A percentile compares a stretch with the other conserved stretches of the same genome.
phyloP scores from a whole-genome alignment of 2,797 vertebrate genomes.

The Poeciliopsis paucimaculata region DNA sequence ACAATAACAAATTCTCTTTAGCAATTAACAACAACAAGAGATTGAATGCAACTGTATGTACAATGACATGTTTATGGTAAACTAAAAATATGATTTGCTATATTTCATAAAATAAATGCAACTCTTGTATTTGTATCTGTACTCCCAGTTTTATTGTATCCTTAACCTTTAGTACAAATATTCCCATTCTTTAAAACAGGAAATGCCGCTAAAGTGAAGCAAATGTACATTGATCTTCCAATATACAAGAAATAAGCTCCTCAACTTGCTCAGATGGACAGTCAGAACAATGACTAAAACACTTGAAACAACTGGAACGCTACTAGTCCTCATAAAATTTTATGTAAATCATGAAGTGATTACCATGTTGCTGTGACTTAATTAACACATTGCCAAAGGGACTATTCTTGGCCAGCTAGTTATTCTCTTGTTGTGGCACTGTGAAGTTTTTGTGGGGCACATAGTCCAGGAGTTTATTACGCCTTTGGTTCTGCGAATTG shows the following conservation, averaged over 20 bases:
- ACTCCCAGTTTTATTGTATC: neutral
- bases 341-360: conserved; percentile 50
- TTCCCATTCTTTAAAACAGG: neutral
- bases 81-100: too few relatives aligned
- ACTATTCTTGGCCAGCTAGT: conserved; percentile 5
- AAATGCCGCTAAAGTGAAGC: neutral
- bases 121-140: neutral
- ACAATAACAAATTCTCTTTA: too few relatives aligned
- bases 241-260: neutral
- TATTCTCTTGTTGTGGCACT: conserved; percentile 25
- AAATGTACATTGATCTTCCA: neutral
- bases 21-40: too few relatives aligned
- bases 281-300: neutral
- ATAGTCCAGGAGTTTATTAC: conserved; percentile 28
- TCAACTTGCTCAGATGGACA: neutral
- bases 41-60: neutral
- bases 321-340: conserved; percentile 18
- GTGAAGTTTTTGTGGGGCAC: conserved; percentile 29
- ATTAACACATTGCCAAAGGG: conserved; percentile 46
- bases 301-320: neutral
- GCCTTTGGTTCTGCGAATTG: conserved; percentile 29
- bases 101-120: neutral
- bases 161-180: neutral
- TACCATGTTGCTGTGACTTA: conserved; percentile 31
- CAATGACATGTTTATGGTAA: too few relatives aligned